A percentile compares a stretch with the other conserved stretches of the same genome.
Evolutionary conservation across 2,113 vertebrate species (phyloP).

Genomic region (Micromys minutus): DNA sequence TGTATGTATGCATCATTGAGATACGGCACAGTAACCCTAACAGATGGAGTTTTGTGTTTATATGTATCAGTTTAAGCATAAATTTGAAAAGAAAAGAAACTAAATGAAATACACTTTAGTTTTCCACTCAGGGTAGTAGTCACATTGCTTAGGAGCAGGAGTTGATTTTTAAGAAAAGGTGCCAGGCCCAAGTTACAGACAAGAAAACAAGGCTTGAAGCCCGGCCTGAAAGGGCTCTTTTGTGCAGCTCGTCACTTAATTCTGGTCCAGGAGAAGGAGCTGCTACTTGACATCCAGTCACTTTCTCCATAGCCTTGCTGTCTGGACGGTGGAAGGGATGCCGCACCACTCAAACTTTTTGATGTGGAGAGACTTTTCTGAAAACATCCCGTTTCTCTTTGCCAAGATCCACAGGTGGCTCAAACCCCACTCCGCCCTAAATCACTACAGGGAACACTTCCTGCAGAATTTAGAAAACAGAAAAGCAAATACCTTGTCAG

Average conservation of each 20-base stretch:
- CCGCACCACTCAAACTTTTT: constrained; percentile 23
- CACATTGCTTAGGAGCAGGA: not conserved
- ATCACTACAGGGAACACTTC: constrained; percentile 52
- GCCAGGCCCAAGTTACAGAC: not conserved
- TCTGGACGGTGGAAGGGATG: not conserved
- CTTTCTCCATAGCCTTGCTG: constrained; percentile 1
- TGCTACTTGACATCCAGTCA: not conserved
- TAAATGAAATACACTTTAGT: not conserved
- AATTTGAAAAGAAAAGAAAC: not conserved
- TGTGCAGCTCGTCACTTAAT: not conserved
- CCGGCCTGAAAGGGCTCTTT: not conserved
- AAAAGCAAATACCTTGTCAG: constrained; percentile 72
- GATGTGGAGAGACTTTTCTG: not conserved
- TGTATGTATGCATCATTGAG: not conserved
- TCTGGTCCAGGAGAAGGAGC: not conserved
- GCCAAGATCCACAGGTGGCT: constrained; percentile 51
- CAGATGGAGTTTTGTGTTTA: not conserved
- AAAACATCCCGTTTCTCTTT: constrained; percentile 2
- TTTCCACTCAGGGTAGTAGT: not conserved
- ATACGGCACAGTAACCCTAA: not conserved
- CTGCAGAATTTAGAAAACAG: constrained; percentile 57
- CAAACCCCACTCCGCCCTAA: constrained; percentile 47
- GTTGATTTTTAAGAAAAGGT: not conserved
- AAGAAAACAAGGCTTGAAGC: not conserved
- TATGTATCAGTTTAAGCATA: not conserved